These are phyloP conservation scores for Loxodonta africana DNA, from an alignment of 2,113 vertebrate genomes.

Conservation along the genomic window DNA sequence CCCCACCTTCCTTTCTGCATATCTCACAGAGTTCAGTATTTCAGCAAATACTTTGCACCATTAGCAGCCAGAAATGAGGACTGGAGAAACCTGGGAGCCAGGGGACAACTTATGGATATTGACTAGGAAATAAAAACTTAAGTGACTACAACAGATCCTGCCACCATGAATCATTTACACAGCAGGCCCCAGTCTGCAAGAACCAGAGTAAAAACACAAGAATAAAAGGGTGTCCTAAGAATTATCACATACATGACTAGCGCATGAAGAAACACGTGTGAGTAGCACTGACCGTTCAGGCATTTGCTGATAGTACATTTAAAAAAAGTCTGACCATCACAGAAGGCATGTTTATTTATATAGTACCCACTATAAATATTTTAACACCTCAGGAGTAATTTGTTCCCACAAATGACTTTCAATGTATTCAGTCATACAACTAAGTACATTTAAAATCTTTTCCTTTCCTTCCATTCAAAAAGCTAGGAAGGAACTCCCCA, in stretches of 20 bases:
- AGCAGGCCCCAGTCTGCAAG: background rate
- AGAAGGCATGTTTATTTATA: background rate
- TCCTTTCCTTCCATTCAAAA: background rate
- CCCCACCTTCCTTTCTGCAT: background rate
- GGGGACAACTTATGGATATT: too few species aligned
- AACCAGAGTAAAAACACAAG: background rate
- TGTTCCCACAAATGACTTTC: background rate
- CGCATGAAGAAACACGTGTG: background rate
- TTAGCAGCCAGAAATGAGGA: background rate
- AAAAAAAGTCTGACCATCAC: background rate
- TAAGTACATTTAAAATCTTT: background rate
- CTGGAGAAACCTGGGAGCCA: background rate
- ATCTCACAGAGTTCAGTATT: fast-evolving
- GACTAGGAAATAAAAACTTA: background rate
- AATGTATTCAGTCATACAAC: background rate
- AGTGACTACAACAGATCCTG: background rate
- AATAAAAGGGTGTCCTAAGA: background rate
- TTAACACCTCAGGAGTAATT: background rate
- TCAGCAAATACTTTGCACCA: too few species aligned
- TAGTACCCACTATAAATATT: background rate
- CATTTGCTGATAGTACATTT: background rate
- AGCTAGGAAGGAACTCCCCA: background rate
- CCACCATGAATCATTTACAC: background rate
- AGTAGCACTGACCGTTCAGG: background rate
- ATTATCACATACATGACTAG: background rate